Evolutionary conservation across 2,113 vertebrate genomes (phyloP).

Genomic region (Benitochromis conjunctus): DNA sequence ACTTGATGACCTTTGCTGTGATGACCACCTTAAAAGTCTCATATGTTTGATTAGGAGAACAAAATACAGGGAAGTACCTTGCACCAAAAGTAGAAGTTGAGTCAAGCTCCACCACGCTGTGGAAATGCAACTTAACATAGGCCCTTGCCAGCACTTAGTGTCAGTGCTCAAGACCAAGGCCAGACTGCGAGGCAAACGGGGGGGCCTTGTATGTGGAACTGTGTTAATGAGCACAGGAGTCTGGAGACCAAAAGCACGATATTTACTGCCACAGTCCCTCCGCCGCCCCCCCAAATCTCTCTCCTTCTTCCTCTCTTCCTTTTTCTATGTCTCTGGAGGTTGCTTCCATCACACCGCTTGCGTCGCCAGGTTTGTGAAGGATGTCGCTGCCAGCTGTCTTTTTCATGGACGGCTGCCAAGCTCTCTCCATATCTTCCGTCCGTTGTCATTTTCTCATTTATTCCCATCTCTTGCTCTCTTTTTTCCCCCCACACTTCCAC

Average conservation of each 20-base stretch:
- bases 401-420: conserved; percentile 68
- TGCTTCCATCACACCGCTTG: conserved; percentile 50
- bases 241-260: conserved; percentile 52
- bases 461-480: conserved; percentile 39
- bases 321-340: conserved; percentile 58
- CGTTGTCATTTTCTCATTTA: conserved; percentile 62
- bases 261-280: conserved; percentile 35
- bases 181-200: conserved; percentile 45
- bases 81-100: neutral
- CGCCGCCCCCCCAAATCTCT: conserved; percentile 6
- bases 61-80: neutral
- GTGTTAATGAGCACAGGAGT: conserved; percentile 67
- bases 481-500: neutral
- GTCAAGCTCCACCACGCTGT: neutral
- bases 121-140: neutral
- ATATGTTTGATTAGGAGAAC: neutral
- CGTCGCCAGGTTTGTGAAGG: conserved; percentile 73
- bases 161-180: neutral
- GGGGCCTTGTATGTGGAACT: conserved; percentile 58
- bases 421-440: conserved; percentile 50
- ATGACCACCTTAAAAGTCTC: neutral
- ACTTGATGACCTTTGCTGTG: neutral
- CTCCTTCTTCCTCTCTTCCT: conserved; percentile 30
- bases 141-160: neutral
- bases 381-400: conserved; percentile 78